Conservation (phyloP, 2,888 invertebrate species). For the Pasiphila rectangulata region DNA sequence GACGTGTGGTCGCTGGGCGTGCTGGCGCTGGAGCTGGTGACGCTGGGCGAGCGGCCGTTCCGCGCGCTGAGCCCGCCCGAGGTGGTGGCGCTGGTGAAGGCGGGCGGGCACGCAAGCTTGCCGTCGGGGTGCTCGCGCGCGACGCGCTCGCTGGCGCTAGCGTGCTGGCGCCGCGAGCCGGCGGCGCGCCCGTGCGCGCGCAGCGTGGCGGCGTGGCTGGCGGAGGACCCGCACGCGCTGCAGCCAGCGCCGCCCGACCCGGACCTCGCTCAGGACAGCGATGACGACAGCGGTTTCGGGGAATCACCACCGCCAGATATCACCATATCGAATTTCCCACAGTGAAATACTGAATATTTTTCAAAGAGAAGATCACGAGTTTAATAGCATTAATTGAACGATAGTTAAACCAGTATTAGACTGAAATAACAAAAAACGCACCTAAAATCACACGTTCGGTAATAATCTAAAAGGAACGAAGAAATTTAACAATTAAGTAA, state of each 20-base stretch:
- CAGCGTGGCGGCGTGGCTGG: slow-evolving; percentile 91
- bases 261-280: background rate
- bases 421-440: too few species aligned
- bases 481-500: too few species aligned
- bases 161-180: slow-evolving; percentile 85
- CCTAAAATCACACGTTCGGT: too few species aligned
- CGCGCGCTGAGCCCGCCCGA: slow-evolving; percentile 86
- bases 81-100: slow-evolving; percentile 80
- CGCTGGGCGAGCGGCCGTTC: slow-evolving; percentile 94
- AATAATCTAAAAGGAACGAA: too few species aligned
- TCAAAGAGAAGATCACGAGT: too few species aligned
- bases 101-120: slow-evolving; percentile 83
- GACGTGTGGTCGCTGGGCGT: slow-evolving; percentile 95
- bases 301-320: background rate
- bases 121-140: slow-evolving; percentile 75
- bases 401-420: too few species aligned
- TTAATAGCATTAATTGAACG: too few species aligned
- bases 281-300: slow-evolving; percentile 6
- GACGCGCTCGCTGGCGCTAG: slow-evolving; percentile 81
- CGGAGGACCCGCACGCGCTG: slow-evolving; percentile 82
- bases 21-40: slow-evolving; percentile 89
- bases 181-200: slow-evolving; percentile 77
- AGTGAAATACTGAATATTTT: too few species aligned
- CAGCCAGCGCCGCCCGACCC: slow-evolving; percentile 36
- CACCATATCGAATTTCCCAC: background rate